A percentile compares a stretch with the other conserved stretches of the same genome.
Conservation (phyloP, 2,113 vertebrate species). For the Panthera uncia region DNA sequence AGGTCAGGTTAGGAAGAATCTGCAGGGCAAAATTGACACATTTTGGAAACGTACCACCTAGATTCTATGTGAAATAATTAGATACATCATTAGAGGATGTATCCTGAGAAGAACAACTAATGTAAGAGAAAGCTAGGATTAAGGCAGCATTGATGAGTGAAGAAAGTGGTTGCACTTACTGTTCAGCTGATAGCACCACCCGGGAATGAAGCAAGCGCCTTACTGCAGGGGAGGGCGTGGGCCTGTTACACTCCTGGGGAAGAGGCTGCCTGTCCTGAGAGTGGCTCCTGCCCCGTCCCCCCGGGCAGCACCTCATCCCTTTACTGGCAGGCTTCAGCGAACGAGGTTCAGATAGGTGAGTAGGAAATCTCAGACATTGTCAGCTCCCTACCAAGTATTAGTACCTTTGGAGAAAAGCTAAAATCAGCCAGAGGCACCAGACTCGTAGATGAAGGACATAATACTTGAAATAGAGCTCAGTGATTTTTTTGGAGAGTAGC, state of each 20-base stretch:
- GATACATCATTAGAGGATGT: not conserved
- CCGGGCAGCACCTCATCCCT: not conserved
- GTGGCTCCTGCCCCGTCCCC: not conserved
- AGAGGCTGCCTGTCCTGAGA: not conserved
- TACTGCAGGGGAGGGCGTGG: not conserved
- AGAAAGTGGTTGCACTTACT: not conserved
- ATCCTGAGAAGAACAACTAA: not conserved
- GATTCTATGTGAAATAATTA: slow-evolving; percentile 3
- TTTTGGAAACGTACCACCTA: not conserved
- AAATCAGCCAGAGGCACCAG: not conserved
- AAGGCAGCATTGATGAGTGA: not conserved
- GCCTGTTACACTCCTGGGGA: accelerated
- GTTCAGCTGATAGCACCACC: not conserved
- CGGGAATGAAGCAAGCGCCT: not conserved
- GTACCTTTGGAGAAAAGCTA: not conserved
- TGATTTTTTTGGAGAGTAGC: not conserved
- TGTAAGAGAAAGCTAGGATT: not conserved
- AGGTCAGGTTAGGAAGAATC: not conserved
- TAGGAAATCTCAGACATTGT: not conserved
- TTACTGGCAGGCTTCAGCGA: not conserved
- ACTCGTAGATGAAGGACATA: not conserved
- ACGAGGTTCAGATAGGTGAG: not conserved
- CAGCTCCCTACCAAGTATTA: not conserved
- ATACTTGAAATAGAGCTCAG: not conserved
- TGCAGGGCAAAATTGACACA: not conserved